Conservation (phyloP, 2,113 vertebrate genomes). For the Podilymbus podiceps region DNA sequence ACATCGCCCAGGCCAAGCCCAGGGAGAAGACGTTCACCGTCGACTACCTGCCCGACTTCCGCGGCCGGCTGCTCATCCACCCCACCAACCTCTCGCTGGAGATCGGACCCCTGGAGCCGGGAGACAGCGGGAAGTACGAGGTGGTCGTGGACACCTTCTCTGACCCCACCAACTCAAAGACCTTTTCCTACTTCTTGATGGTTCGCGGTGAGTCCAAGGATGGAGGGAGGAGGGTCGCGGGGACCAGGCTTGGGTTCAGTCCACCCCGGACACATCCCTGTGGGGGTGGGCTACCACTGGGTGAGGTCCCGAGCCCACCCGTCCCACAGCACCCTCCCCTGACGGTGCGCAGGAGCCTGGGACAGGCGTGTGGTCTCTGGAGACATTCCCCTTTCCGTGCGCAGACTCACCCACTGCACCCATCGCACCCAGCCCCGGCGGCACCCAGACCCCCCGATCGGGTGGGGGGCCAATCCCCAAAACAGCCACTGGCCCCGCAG, state of each 20-base stretch:
- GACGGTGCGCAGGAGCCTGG: accelerated
- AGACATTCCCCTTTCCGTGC: not conserved
- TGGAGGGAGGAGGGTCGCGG: accelerated
- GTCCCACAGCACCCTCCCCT: accelerated
- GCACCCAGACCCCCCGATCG: not conserved
- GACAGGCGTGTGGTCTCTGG: accelerated
- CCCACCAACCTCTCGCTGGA: not conserved
- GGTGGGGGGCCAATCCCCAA: accelerated
- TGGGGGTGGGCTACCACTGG: not conserved
- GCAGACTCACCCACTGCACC: accelerated
- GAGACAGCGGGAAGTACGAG: not conserved
- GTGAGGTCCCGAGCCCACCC: accelerated
- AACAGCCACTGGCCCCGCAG: accelerated
- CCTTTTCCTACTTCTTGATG: accelerated
- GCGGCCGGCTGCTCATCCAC: not conserved
- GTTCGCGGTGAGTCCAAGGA: not conserved
- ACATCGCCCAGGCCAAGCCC: not conserved
- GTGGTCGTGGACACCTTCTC: not conserved
- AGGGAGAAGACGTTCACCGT: accelerated
- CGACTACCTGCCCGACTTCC: not conserved
- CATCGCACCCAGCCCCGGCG: not conserved
- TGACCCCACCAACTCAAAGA: not conserved
- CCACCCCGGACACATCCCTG: not conserved
- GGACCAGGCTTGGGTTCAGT: not conserved
- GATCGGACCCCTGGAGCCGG: not conserved